phyloP scores from a whole-genome alignment of 2,113 vertebrate genomes.

The Notechis scutatus region DNA sequence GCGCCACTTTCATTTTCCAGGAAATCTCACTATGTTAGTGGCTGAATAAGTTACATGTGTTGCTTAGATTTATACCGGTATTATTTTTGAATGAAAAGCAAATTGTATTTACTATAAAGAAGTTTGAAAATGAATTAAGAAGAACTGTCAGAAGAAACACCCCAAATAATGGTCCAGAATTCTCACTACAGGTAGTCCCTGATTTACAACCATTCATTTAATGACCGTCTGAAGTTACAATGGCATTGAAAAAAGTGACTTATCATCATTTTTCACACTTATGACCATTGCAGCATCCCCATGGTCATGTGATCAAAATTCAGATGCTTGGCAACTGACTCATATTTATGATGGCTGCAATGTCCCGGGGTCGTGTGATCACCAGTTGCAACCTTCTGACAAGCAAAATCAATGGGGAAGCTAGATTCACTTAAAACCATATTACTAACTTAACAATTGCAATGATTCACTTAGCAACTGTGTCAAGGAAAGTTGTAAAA shows the following conservation, averaged over 20 bases:
- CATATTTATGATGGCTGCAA: background rate
- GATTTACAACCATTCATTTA: background rate
- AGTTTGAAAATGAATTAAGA: background rate
- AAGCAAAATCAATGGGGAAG: background rate
- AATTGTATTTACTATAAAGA: background rate
- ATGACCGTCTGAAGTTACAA: background rate
- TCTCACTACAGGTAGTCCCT: background rate
- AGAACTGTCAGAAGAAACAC: background rate
- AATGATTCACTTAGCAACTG: background rate
- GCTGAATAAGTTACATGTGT: background rate
- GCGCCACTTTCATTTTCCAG: background rate
- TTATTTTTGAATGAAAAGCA: background rate
- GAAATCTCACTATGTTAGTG: background rate
- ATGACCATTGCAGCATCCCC: background rate
- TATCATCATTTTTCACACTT: background rate
- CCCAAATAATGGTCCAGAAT: background rate
- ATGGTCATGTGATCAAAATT: background rate
- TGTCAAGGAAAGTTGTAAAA: background rate
- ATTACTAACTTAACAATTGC: background rate
- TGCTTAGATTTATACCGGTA: background rate
- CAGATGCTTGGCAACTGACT: background rate
- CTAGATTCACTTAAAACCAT: background rate
- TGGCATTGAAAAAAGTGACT: background rate
- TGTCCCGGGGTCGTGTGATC: background rate
- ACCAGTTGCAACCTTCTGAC: background rate